phyloP scores from a whole-genome alignment of 2,113 vertebrate genomes.

The Phylloscopus trochiloides region DNA sequence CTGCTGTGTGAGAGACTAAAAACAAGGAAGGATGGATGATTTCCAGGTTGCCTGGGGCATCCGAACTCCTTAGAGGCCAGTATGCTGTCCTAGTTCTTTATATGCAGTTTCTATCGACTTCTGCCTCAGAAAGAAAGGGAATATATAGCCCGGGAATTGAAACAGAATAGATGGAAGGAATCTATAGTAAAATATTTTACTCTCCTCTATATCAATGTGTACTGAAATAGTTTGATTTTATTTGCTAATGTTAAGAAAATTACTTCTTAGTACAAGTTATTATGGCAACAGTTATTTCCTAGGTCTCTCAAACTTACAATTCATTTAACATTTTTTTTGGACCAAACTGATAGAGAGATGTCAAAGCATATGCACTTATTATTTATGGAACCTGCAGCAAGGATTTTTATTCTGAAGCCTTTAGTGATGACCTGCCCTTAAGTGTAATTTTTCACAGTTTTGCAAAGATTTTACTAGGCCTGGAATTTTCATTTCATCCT shows the following conservation, averaged over 20 bases:
- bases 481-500: not conserved
- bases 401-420: not conserved
- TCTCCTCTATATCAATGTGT: not conserved
- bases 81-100: constrained; percentile 20
- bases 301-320: not conserved
- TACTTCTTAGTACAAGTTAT: not conserved
- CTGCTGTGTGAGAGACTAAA: not conserved
- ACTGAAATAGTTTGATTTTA: not conserved
- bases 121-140: not conserved
- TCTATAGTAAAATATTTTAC: not conserved
- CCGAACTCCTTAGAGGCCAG: not conserved
- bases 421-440: not conserved
- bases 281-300: not conserved
- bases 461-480: not conserved
- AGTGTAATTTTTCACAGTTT: not conserved
- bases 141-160: not conserved
- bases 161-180: not conserved
- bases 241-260: not conserved
- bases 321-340: not conserved
- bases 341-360: not conserved
- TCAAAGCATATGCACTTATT: not conserved
- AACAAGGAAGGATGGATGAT: constrained; percentile 23
- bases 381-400: not conserved
- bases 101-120: not conserved
- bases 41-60: constrained; percentile 35